Evolutionary conservation across 2,797 vertebrate species (phyloP).

Genomic region (Gobionotothen gibberifrons): DNA sequence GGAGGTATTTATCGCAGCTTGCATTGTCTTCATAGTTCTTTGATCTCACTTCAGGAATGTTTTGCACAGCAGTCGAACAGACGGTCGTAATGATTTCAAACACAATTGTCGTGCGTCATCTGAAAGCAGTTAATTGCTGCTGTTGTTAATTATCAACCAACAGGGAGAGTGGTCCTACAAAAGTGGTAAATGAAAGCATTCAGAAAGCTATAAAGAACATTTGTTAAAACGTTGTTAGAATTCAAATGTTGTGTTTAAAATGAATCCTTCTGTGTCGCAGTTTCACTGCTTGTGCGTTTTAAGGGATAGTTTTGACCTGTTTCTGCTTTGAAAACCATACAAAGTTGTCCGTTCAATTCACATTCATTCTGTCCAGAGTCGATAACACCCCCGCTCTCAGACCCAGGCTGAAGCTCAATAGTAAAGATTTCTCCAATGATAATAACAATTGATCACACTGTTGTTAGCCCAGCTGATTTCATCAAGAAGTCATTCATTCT

Average conservation of each 20-base stretch:
- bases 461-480: conserved; percentile 25
- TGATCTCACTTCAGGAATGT: conserved; percentile 2
- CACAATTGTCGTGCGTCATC: not conserved
- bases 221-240: not conserved
- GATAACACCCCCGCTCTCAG: conserved; percentile 34
- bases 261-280: not conserved
- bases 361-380: conserved; percentile 28
- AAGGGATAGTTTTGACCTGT: conserved; percentile 2
- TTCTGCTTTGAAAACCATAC: conserved; percentile 33
- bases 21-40: conserved; percentile 8
- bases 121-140: conserved; percentile 35
- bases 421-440: conserved; percentile 61
- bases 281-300: not conserved
- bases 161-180: conserved; percentile 5
- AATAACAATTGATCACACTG: conserved; percentile 41
- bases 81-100: conserved; percentile 6
- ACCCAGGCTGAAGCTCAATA: conserved; percentile 52
- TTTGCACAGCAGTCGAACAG: conserved; percentile 16
- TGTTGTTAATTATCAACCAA: conserved; percentile 32
- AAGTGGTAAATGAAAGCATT: conserved; percentile 13
- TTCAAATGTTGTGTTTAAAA: not conserved
- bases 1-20: conserved; percentile 84
- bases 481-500: conserved; percentile 6
- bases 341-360: conserved; percentile 35
- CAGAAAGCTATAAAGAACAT: not conserved